phyloP scores from a whole-genome alignment of 1,140 invertebrate genomes.

The Danaus melanippus region DNA sequence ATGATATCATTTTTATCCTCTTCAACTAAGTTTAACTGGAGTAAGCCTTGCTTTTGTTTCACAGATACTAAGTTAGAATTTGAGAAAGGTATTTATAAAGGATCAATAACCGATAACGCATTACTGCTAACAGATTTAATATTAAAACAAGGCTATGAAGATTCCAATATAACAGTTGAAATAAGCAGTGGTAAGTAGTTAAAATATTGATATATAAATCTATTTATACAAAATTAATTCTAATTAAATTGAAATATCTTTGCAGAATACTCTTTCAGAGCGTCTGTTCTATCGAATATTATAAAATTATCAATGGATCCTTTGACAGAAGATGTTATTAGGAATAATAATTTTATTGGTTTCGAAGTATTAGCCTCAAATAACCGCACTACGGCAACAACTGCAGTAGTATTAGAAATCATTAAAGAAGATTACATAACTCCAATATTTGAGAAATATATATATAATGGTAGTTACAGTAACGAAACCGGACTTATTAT shows the following conservation, averaged over 20 bases:
- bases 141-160: slow-evolving; percentile 31
- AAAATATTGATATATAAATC: not conserved
- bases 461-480: slow-evolving; percentile 31
- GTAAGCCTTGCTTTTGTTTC: too few species aligned
- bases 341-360: slow-evolving; percentile 29
- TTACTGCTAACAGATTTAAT: slow-evolving; percentile 20
- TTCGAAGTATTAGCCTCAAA: slow-evolving; percentile 30
- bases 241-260: slow-evolving; percentile 8
- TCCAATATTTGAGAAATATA: slow-evolving; percentile 26
- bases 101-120: slow-evolving; percentile 30
- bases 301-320: slow-evolving; percentile 31
- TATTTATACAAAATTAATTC: too few species aligned
- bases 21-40: too few species aligned
- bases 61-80: slow-evolving; percentile 28
- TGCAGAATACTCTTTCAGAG: slow-evolving; percentile 34
- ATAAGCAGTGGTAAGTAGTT: slow-evolving; percentile 26
- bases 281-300: slow-evolving; percentile 19
- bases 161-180: slow-evolving; percentile 11
- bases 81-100: slow-evolving; percentile 26
- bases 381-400: slow-evolving; percentile 18
- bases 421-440: slow-evolving; percentile 38
- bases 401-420: slow-evolving; percentile 34
- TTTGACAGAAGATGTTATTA: slow-evolving; percentile 25
- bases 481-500: slow-evolving; percentile 17
- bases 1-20: too few species aligned